phyloP scores from a whole-genome alignment of 2,888 invertebrate genomes.

The Labia minor region DNA sequence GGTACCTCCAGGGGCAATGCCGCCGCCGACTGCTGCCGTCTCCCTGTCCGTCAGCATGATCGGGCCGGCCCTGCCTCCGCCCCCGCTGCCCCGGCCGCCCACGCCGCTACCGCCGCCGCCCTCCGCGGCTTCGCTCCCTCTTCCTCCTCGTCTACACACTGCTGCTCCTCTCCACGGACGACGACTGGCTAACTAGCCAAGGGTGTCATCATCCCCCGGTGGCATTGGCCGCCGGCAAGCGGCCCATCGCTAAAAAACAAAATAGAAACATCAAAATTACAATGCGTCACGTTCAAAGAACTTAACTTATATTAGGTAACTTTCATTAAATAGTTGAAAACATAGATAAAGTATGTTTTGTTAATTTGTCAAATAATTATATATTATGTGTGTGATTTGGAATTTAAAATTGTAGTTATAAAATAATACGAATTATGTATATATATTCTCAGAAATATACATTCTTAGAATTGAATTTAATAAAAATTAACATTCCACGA shows the following conservation, averaged over 20 bases:
- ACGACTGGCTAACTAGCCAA: neutral
- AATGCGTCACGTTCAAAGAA: too few species aligned
- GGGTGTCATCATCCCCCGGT: neutral
- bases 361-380: too few species aligned
- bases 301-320: too few species aligned
- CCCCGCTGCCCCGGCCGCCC: constrained; percentile 25
- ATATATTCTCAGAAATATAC: too few species aligned
- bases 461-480: too few species aligned
- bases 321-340: too few species aligned
- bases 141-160: neutral
- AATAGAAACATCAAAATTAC: neutral
- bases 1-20: neutral
- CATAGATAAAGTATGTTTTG: too few species aligned
- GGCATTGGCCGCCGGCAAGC: constrained; percentile 24
- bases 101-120: constrained; percentile 25
- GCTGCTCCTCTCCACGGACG: neutral
- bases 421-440: too few species aligned
- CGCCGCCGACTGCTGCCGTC: constrained; percentile 22
- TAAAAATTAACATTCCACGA: too few species aligned
- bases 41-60: neutral
- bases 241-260: constrained; percentile 17
- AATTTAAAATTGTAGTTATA: too few species aligned
- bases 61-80: constrained; percentile 21
- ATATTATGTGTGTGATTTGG: too few species aligned
- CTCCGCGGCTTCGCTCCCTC: constrained; percentile 22